Percentiles rank a stretch among this genome's conserved stretches.
These are phyloP conservation scores for Cepaea nemoralis DNA, from an alignment of 1,140 invertebrate genomes.

Conservation along the genomic window DNA sequence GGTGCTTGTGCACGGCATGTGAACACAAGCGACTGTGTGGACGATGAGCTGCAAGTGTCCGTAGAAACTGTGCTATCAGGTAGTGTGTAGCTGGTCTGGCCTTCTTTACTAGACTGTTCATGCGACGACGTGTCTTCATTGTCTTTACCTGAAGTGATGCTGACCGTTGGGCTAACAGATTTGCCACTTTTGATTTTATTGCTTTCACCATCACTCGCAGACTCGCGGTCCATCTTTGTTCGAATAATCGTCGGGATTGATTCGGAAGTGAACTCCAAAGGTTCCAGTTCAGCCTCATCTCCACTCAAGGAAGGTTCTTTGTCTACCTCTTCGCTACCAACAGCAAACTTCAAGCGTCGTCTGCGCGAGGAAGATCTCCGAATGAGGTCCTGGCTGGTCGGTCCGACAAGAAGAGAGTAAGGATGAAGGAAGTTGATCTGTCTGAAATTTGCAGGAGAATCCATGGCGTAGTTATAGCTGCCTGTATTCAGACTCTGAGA, in stretches of 20 bases:
- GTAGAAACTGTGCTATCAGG: neutral
- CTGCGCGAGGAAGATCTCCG: conserved; percentile 47
- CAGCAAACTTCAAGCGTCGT: conserved; percentile 44
- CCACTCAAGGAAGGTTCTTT: neutral
- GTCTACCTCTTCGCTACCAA: conserved; percentile 30
- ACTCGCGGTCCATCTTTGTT: conserved; percentile 25
- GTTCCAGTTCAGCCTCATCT: conserved; percentile 30
- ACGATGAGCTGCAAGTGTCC: neutral
- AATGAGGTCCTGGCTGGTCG: conserved; percentile 49
- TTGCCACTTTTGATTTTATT: neutral
- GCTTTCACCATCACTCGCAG: neutral
- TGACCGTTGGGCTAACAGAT: neutral
- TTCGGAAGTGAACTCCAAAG: conserved; percentile 26
- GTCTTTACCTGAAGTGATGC: neutral
- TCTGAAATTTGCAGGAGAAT: neutral
- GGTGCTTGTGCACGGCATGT: conserved; percentile 8
- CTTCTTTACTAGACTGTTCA: neutral
- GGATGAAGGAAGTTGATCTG: conserved; percentile 44
- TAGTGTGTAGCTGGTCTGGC: neutral
- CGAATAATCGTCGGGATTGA: conserved; percentile 30
- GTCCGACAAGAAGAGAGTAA: conserved; percentile 42
- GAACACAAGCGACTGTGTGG: neutral
- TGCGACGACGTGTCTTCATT: neutral
- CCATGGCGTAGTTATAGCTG: conserved; percentile 10
- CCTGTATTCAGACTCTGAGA: neutral